Evolutionary conservation across 2,113 vertebrate species (phyloP).

Genomic region (Bambusicola thoracicus): DNA sequence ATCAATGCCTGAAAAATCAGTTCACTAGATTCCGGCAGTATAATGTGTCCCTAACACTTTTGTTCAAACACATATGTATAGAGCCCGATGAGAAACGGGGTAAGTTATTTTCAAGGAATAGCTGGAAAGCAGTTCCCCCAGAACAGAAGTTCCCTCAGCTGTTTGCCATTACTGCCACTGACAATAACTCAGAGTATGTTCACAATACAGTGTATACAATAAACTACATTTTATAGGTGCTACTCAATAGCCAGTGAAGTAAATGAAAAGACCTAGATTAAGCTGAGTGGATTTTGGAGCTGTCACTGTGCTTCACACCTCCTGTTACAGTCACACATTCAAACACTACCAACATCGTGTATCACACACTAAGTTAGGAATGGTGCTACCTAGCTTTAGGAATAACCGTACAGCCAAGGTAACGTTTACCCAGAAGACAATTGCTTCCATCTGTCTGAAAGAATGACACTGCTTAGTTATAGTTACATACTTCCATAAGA

Average conservation of each 20-base stretch:
- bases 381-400: conserved; percentile 41
- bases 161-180: conserved; percentile 40
- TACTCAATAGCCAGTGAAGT: background rate
- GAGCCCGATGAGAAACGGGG: conserved; percentile 2
- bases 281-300: conserved; percentile 48
- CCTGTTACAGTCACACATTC: conserved; percentile 15
- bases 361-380: conserved; percentile 49
- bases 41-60: conserved; percentile 27
- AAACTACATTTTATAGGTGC: conserved; percentile 13
- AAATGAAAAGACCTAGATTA: conserved; percentile 9
- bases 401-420: conserved; percentile 42
- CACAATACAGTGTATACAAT: conserved; percentile 24
- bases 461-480: background rate
- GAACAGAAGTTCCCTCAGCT: conserved; percentile 63
- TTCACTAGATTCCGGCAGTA: conserved; percentile 23
- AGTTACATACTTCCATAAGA: conserved; percentile 13
- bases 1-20: conserved; percentile 46
- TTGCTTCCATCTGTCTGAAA: conserved; percentile 69
- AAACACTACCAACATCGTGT: background rate
- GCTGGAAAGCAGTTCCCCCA: conserved; percentile 15
- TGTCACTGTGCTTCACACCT: conserved; percentile 48
- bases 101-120: conserved; percentile 35
- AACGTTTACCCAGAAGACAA: conserved; percentile 61
- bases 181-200: conserved; percentile 45
- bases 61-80: background rate